phyloP scores from a whole-genome alignment of 2,797 vertebrate genomes.

The Zalophus californianus region DNA sequence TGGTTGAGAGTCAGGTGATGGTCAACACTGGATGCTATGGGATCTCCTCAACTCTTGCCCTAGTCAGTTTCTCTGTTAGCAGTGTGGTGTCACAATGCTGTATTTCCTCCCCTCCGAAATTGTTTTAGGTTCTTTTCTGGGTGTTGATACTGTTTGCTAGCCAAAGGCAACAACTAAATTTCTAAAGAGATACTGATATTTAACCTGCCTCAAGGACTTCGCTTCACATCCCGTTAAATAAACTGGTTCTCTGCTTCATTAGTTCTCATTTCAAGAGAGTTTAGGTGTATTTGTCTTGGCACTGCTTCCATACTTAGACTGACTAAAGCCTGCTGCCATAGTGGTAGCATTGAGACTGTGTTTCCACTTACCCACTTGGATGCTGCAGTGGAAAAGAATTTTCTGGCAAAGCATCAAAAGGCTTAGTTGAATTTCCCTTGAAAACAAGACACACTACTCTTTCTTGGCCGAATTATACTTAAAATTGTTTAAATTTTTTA shows the following conservation, averaged over 20 bases:
- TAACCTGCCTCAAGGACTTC: slow-evolving; percentile 3
- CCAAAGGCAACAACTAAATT: background rate
- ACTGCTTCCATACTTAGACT: background rate
- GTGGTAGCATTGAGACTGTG: background rate
- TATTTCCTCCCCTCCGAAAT: background rate
- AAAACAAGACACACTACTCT: background rate
- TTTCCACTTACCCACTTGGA: background rate
- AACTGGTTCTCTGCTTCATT: background rate
- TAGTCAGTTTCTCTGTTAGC: background rate
- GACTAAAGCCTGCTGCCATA: background rate
- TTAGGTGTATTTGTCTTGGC: background rate
- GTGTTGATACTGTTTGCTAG: background rate
- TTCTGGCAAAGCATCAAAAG: slow-evolving; percentile 18
- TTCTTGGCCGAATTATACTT: background rate
- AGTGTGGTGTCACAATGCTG: background rate
- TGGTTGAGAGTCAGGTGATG: background rate
- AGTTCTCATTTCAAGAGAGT: background rate
- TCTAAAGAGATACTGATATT: background rate
- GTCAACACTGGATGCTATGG: background rate
- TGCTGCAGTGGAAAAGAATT: slow-evolving; percentile 1
- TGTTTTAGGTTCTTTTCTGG: background rate
- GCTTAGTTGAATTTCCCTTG: slow-evolving; percentile 13
- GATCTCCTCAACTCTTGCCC: background rate
- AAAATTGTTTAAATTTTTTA: slow-evolving; percentile 1
- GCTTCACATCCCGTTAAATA: slow-evolving; percentile 6